phyloP scores from a whole-genome alignment of 2,888 invertebrate genomes.

The Agrotis clavis region DNA sequence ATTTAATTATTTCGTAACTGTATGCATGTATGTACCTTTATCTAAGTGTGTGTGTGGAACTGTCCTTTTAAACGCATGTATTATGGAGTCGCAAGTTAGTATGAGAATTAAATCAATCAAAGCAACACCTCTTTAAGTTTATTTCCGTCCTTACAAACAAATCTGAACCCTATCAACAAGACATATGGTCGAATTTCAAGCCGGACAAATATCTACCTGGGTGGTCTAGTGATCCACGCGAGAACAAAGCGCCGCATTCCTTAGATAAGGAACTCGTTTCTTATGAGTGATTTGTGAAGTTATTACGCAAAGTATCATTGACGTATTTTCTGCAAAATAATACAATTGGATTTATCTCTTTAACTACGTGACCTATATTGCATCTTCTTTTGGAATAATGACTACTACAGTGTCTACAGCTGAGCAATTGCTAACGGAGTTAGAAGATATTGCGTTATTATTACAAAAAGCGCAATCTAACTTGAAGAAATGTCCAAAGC shows the following conservation, averaged over 20 bases:
- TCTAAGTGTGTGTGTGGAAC: no score
- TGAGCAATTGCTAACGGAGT: slow-evolving; percentile 1
- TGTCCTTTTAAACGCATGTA: no score
- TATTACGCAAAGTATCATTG: not conserved
- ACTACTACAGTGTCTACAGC: not conserved
- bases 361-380: slow-evolving; percentile 9
- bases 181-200: not conserved
- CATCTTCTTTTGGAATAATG: not conserved
- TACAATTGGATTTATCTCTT: slow-evolving; percentile 3
- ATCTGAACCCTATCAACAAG: not conserved
- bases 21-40: no score
- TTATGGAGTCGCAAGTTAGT: not conserved
- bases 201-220: no score
- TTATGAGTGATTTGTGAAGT: not conserved
- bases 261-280: not conserved
- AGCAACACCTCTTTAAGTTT: not conserved
- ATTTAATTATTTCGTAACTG: no score
- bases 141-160: not conserved
- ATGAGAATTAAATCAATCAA: not conserved
- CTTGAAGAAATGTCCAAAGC: slow-evolving; percentile 20
- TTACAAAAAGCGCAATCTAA: slow-evolving; percentile 21
- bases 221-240: no score
- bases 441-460: slow-evolving; percentile 13
- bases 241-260: not conserved
- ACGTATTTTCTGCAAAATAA: not conserved